Evolutionary conservation across 2,797 vertebrate genomes (phyloP).

Genomic region (Pristis pectinata): DNA sequence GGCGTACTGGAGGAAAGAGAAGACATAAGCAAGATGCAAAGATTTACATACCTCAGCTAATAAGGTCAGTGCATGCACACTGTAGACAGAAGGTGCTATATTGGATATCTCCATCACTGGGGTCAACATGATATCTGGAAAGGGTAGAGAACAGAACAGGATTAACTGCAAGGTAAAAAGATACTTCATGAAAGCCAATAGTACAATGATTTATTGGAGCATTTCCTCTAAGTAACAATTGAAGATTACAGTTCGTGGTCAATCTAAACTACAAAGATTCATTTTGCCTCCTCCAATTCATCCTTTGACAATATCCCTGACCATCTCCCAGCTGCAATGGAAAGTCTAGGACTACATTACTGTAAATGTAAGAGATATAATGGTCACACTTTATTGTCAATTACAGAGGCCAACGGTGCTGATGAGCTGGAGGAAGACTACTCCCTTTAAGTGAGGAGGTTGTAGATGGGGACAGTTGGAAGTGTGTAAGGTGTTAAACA

Average conservation of each 20-base stretch:
- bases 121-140: conserved; percentile 81
- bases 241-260: neutral
- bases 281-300: neutral
- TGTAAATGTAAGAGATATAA: too few species aligned
- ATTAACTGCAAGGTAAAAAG: neutral
- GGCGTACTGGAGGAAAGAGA: neutral
- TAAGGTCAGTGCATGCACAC: conserved; percentile 90
- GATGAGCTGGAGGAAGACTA: too few species aligned
- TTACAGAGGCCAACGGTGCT: too few species aligned
- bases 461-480: too few species aligned
- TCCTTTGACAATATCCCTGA: neutral
- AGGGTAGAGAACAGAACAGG: conserved; percentile 39
- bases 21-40: neutral
- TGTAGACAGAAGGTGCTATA: conserved; percentile 94
- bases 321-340: neutral
- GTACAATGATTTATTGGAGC: neutral
- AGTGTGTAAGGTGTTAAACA: too few species aligned
- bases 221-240: neutral
- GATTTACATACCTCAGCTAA: conserved; percentile 79
- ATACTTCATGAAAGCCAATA: neutral
- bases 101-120: conserved; percentile 90
- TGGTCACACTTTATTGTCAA: too few species aligned
- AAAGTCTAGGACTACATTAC: neutral
- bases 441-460: too few species aligned
- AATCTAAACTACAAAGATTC: neutral